phyloP scores from a whole-genome alignment of 2,888 invertebrate genomes.

The Meloe dianella region DNA sequence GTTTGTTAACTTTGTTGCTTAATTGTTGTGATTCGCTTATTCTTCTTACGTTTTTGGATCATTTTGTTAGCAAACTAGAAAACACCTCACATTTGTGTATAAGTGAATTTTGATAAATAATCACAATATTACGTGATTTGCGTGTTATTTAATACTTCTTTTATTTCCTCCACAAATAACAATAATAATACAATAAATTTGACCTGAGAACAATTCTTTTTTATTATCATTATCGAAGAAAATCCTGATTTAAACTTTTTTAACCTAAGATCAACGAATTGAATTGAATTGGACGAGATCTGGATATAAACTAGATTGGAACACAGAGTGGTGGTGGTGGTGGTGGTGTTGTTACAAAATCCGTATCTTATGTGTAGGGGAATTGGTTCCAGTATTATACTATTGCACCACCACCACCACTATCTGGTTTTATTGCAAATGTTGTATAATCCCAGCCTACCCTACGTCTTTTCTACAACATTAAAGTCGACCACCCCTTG shows the following conservation, averaged over 20 bases:
- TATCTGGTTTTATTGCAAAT: background rate
- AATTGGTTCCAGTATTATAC: background rate
- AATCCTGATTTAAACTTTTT: background rate
- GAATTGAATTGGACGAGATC: background rate
- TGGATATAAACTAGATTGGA: background rate
- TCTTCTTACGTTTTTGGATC: no score
- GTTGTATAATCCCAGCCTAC: background rate
- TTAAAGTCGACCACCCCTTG: background rate
- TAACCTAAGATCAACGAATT: background rate
- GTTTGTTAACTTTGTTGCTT: no score
- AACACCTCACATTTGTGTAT: no score
- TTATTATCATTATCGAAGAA: background rate
- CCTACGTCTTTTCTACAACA: constrained; percentile 1
- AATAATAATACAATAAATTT: no score
- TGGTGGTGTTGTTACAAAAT: background rate
- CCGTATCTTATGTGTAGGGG: background rate
- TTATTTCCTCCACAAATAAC: background rate
- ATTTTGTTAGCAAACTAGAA: no score
- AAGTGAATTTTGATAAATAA: background rate
- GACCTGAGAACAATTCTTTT: no score
- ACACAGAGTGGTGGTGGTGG: background rate
- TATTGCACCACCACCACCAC: background rate
- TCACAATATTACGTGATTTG: background rate
- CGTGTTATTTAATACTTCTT: background rate
- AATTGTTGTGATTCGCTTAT: no score